Base-by-base conservation (phyloP, 1,140 invertebrate species). In the Lasaia peninsularis region DNA sequence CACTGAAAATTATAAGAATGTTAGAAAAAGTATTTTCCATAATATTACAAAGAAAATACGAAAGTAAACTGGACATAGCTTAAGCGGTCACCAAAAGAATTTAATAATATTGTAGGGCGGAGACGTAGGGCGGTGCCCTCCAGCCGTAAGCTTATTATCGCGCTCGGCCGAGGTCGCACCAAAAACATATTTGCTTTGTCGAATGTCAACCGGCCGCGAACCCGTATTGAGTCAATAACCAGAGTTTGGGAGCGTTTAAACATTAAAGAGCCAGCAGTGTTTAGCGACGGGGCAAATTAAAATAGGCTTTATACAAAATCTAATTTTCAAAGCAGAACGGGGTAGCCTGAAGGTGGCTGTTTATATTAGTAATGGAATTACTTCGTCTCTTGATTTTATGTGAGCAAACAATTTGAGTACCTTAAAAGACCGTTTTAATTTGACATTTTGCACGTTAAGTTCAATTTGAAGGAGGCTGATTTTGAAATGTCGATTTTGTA, bases 271-370 rank as follows among this genome's bases (percentile, higher is more conserved):
- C 71, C 72, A 62, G 62, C 80, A 78, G 73, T 85, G 77, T 86
- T 86, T 85, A 83, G 75, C 75, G 70, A 78, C 68, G 76, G 70
- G 75, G 75, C 82, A 86, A 88, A 88, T 88, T 86, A 88, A 88
- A 88, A 88, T 79, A 86, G 85, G 81, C 82, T 88, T 86, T 85
- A 85, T 88, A 73, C 77, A 71, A 86, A 88, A 88, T 88, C 78
- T 85, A 88, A 88, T 88, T 88, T 88, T 70, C 69, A 73, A 85
- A 86, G 80, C 69, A 82, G 64, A 72, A 75, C 67, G 74, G 71
- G 66, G 69, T 72, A 70, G 75, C 63, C 67, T 61, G 63, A 65
- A 75, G 75, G 74, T 74, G 64, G 68, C 69, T 85, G 74, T 87
- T 87, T 87, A 70, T 80, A 78, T 80, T 83, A 63, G 74, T 69